A percentile compares a stretch with the other conserved stretches of the same genome.
Evolutionary conservation across 2,113 vertebrate species (phyloP).

Genomic region (Picathartes gymnocephalus): DNA sequence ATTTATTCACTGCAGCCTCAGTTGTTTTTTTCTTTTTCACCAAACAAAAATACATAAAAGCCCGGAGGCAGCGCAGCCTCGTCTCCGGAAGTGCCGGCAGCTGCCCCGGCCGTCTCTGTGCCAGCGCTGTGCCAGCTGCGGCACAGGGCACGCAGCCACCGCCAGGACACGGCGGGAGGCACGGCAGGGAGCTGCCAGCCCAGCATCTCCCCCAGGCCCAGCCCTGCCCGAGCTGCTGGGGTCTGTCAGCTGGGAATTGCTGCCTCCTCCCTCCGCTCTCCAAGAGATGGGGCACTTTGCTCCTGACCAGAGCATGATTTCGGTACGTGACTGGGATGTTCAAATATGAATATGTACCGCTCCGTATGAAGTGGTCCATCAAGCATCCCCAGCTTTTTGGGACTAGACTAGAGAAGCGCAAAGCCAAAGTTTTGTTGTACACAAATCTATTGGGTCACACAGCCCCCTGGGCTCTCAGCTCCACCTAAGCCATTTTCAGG

Average conservation of each 20-base stretch:
- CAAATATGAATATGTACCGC: rapidly evolving
- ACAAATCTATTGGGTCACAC: not conserved
- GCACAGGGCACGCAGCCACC: not conserved
- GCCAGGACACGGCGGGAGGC: not conserved
- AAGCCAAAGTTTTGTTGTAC: not conserved
- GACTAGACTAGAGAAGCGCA: not conserved
- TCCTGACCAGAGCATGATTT: rapidly evolving
- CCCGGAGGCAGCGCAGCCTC: not conserved
- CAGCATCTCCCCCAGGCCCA: rapidly evolving
- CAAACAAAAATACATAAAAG: not conserved
- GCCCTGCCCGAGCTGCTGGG: not conserved
- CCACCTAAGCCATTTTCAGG: not conserved
- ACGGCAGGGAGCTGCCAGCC: not conserved
- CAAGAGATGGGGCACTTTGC: rapidly evolving
- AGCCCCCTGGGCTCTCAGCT: not conserved
- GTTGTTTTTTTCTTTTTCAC: not conserved
- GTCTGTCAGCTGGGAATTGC: not conserved
- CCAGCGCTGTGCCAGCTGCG: constrained; percentile 14
- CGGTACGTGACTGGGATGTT: rapidly evolving
- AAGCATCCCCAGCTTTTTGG: not conserved
- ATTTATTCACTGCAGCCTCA: not conserved
- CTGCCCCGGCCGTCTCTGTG: not conserved
- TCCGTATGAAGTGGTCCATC: rapidly evolving
- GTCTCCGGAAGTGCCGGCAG: constrained; percentile 25
- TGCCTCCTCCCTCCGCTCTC: not conserved